Base-by-base conservation (phyloP, 2,113 vertebrate genomes). In the Ammodramus savannarum region DNA sequence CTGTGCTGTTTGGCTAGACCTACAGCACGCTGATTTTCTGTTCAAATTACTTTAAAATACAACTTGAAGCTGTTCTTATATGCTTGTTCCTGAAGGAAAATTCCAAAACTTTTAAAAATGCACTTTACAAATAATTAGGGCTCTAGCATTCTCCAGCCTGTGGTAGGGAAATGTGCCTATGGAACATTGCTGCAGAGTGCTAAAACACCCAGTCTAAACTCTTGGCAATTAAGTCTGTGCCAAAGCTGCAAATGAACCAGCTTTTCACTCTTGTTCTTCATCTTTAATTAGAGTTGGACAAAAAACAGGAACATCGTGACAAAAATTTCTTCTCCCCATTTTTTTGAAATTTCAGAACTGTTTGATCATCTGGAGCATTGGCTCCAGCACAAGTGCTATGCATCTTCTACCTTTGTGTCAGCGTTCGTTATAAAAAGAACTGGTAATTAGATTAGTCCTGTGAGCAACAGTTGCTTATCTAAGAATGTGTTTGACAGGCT, bases 281-380 rank as follows among this genome's bases (percentile, higher is more conserved):
- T 75, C 84, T 95, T 93, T 94, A 95, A 95, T 97, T 97, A 84
- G 91, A 95, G 67, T 82, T 96, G 93, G 93, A 88, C 62, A 95
- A 95, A 94, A 95, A 87, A 85, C 85, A 88, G 82, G 90, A 87
- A 95, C 85, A 85, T 91, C n/a, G 29, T 95, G 93, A 96, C 90
- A 93, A 96, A 93, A 93, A 94, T 80, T 36, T 36, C 32, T 83
- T 62, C 49, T 76, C 12, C 69, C 62, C 55, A 8, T 76, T 83
- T 89, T 76, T 66, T 46, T 43, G 5, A 6, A 36, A 83, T 91
- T 93, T 94, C 72, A 68, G 17, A 92, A 80, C 66, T 61, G 85
- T 96, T 96, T 73, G 75, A 95, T 95, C 91, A 93, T 95, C 87
- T 92, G 87, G 78, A 75, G 92, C 87, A 90, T 78, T 94, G 93